These are phyloP conservation scores for Lucilia cuprina DNA, from an alignment of 1,140 invertebrate genomes.

Conservation along the genomic window DNA sequence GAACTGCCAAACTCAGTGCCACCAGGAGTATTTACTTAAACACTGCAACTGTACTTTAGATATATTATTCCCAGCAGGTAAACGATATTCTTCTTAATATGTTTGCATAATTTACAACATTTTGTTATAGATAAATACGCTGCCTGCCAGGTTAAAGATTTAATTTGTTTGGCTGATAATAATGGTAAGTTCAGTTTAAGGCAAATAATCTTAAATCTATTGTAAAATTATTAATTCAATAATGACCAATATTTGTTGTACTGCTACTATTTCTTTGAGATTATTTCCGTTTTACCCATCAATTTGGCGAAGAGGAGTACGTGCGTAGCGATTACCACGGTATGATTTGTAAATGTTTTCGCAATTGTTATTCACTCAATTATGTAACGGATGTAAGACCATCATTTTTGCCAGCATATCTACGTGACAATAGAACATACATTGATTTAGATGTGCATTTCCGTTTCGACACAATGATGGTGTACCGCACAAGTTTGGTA, in stretches of 20 bases:
- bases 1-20: conserved; percentile 59
- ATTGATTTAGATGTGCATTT: conserved; percentile 57
- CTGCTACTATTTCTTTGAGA: conserved; percentile 35
- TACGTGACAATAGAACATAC: conserved; percentile 52
- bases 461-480: conserved; percentile 57
- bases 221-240: too few relatives aligned
- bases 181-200: conserved; percentile 53
- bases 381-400: conserved; percentile 56
- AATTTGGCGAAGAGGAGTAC: conserved; percentile 50
- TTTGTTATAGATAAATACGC: conserved; percentile 48
- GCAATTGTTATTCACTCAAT: conserved; percentile 58
- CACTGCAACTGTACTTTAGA: conserved; percentile 60
- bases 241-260: not conserved
- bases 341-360: conserved; percentile 58
- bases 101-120: not conserved
- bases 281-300: conserved; percentile 48
- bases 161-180: conserved; percentile 52
- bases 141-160: conserved; percentile 50
- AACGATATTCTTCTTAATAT: not conserved
- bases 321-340: conserved; percentile 50
- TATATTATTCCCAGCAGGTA: conserved; percentile 59
- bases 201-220: too few relatives aligned
- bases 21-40: conserved; percentile 56
- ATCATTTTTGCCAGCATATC: conserved; percentile 51
- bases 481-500: conserved; percentile 58